phyloP scores from a whole-genome alignment of 2,797 vertebrate species.

The Zalophus californianus region DNA sequence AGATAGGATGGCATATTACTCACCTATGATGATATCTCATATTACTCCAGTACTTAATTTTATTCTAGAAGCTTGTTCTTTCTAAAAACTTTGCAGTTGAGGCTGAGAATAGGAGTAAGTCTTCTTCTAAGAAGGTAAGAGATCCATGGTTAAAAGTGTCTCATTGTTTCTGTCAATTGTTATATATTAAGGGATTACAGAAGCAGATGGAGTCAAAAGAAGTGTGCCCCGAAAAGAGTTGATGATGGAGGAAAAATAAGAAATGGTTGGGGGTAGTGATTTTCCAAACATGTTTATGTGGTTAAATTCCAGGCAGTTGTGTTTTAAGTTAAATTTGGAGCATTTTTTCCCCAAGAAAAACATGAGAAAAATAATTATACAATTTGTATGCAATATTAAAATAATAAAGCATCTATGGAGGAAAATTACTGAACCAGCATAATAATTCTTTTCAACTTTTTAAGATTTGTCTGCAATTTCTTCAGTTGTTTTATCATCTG shows the following conservation, averaged over 20 bases:
- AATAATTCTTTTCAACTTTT: background rate
- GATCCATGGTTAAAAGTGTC: background rate
- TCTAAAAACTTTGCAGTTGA: background rate
- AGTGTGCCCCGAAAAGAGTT: background rate
- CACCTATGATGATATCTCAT: background rate
- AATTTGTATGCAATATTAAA: background rate
- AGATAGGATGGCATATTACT: background rate
- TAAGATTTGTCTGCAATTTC: background rate
- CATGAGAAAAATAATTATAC: background rate
- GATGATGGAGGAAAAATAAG: background rate
- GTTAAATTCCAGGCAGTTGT: background rate
- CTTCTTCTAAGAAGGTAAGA: background rate
- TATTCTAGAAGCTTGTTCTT: background rate
- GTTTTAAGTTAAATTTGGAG: conserved; percentile 44
- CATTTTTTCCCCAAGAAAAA: background rate
- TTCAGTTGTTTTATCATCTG: background rate
- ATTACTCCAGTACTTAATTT: background rate
- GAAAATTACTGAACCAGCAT: background rate
- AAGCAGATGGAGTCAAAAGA: background rate
- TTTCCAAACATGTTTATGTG: background rate
- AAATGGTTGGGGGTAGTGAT: background rate
- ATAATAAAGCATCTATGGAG: background rate
- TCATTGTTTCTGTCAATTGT: background rate
- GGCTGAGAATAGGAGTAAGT: background rate
- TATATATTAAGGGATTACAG: background rate